Base-by-base conservation (phyloP, 2,797 vertebrate genomes). In the Lates japonicus region DNA sequence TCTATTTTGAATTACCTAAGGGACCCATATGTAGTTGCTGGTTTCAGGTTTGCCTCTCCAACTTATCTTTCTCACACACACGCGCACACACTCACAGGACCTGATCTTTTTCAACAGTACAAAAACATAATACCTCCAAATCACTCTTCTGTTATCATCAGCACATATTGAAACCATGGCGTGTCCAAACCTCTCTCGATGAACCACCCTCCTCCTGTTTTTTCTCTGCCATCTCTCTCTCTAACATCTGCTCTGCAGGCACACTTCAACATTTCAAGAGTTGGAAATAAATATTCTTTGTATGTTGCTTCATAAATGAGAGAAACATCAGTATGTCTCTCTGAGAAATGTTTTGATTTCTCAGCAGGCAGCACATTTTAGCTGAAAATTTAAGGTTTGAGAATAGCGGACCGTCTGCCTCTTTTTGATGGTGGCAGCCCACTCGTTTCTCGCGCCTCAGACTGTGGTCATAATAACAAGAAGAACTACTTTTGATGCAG, bases 1-100 rank as follows among this genome's bases (percentile, higher is more conserved):
- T 90, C 80, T 78, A 91, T 91, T 88, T 87, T 89, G 71, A 80
- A 91, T 91, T 63, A 89, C 88, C 81, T 89, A 29, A 0, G 73
- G 74, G 91, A 83, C 10, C 37, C 1, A 0, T n/a, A n/a, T 55
- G 51, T 54, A 78, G 70, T 70, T 57, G 48, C 73, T 81, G 73
- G 70, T 82, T 83, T 46, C 20, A 52, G 88, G 90, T 76, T 83
- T 72, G 72, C 60, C 25, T 55, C 70, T 52, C 70, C 51, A 65
- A 63, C 44, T 57, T 19, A 29, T 54, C 44, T 12, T 42, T 63
- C 69, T 33, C 8, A 2, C 6, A 29, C 59, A 62, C 55, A 70
- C 29, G 41, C 9, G 8, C 60, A 48, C 49, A 70, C 49, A 80
- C 46, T 29, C 25, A 29, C 25, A 29, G 25, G 25, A 29, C 25